Evolutionary conservation across 2,113 vertebrate species (phyloP).

Genomic region (Prinia subflava): DNA sequence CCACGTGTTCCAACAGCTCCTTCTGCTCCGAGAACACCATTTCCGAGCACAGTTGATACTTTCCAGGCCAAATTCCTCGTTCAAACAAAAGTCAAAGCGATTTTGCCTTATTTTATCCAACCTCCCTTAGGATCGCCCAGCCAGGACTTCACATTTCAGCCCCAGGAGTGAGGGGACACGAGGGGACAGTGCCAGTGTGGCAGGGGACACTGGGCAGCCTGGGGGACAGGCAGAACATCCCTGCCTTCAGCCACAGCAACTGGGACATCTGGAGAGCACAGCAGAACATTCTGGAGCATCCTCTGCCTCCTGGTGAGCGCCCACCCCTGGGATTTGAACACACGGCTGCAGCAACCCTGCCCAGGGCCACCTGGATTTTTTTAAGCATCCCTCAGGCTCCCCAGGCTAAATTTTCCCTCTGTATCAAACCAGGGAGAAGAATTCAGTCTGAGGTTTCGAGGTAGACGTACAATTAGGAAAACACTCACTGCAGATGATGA

Average conservation of each 20-base stretch:
- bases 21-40: background rate
- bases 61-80: background rate
- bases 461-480: background rate
- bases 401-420: background rate
- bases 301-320: background rate
- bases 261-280: background rate
- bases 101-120: background rate
- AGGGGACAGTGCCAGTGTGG: background rate
- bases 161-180: background rate
- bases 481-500: background rate
- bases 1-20: background rate
- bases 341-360: background rate
- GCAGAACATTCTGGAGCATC: background rate
- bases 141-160: background rate
- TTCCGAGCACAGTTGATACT: background rate
- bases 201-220: too few relatives aligned
- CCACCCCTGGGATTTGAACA: background rate
- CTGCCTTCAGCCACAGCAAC: background rate
- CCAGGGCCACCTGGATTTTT: background rate
- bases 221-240: background rate
- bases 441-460: background rate
- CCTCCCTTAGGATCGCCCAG: background rate
- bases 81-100: background rate
- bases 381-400: background rate
- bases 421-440: background rate